Base-by-base conservation (phyloP, 2,113 vertebrate species). In the Atrichornis clamosus region DNA sequence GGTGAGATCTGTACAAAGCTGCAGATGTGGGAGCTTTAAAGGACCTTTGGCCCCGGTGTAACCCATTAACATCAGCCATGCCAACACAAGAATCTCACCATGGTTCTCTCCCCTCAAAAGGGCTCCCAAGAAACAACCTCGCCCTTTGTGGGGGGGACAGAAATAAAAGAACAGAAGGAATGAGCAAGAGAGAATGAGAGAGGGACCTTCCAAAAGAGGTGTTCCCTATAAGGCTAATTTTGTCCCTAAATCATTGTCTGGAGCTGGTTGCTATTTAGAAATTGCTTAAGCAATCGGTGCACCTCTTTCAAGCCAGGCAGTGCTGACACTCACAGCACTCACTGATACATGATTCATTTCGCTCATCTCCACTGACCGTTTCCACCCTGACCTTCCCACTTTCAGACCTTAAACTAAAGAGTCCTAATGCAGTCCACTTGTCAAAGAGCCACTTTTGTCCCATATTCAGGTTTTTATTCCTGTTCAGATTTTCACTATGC, bases 1-100 rank as follows among this genome's bases (percentile, higher is more conserved):
- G 98, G 97, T 98, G 97, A 98, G 98, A 84, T 80, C 95, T 64
- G 90, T 95, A 97, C 96, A 98, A 98, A 98, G 98, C 98, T 98
- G 97, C 98, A 98, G 98, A 98, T 98, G 98, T 98, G 97, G 97
- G 97, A 97, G 95, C 63, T 91, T 93, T 91, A 72, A 87, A 95
- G 95, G 98, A 98, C 98, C 98, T 97, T 95, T 98, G 98, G 97
- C 97, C 97, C 69, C 13, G 62, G 89, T 83, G 96, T 84, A 97
- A 96, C 93, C 97, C 97, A 95, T 98, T 97, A 97, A 98, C 97
- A 97, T 94, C 87, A 86, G 94, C 89, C 56, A 59, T 86, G 95
- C 95, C 96, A 95, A 83, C 84, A 93, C 94, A 98, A 96, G 95
- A 97, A 95, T 97, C 96, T 96, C 87, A 69, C 96, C 90, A 83